A percentile compares a stretch with the other conserved stretches of the same genome.
Conservation (phyloP, 2,797 vertebrate genomes). For the Buphagus erythrorhynchus region DNA sequence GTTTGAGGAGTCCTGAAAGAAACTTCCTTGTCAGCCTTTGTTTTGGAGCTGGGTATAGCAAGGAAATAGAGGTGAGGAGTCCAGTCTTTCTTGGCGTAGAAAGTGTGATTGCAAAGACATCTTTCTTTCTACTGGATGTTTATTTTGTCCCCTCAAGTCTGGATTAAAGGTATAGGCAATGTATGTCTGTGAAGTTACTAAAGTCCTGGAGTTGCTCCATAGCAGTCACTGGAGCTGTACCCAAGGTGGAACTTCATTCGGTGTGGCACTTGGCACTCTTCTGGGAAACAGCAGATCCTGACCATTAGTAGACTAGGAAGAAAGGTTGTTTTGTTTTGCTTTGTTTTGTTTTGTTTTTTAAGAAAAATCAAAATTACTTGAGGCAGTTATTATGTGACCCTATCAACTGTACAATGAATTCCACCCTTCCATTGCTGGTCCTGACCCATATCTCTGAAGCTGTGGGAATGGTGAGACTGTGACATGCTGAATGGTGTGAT, state of each 20-base stretch:
- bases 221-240: background rate
- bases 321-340: background rate
- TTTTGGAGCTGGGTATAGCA: slow-evolving; percentile 8
- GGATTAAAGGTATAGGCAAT: background rate
- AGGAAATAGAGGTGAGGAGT: background rate
- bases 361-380: background rate
- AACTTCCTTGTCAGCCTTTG: slow-evolving; percentile 8
- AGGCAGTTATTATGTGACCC: background rate
- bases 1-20: background rate
- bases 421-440: background rate
- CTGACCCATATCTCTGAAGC: slow-evolving; percentile 15
- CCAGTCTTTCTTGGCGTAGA: background rate
- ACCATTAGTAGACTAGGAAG: background rate
- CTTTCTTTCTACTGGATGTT: background rate
- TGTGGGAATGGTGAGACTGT: slow-evolving; percentile 35
- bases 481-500: slow-evolving; percentile 35
- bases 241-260: background rate
- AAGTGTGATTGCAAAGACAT: background rate
- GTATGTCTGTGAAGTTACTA: background rate
- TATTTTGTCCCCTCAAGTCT: background rate
- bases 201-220: background rate
- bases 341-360: background rate
- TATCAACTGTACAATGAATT: background rate
- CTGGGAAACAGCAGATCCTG: slow-evolving; percentile 12
- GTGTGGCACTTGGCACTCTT: background rate